phyloP scores from a whole-genome alignment of 1,140 invertebrate species.

The Cydia pomonella region DNA sequence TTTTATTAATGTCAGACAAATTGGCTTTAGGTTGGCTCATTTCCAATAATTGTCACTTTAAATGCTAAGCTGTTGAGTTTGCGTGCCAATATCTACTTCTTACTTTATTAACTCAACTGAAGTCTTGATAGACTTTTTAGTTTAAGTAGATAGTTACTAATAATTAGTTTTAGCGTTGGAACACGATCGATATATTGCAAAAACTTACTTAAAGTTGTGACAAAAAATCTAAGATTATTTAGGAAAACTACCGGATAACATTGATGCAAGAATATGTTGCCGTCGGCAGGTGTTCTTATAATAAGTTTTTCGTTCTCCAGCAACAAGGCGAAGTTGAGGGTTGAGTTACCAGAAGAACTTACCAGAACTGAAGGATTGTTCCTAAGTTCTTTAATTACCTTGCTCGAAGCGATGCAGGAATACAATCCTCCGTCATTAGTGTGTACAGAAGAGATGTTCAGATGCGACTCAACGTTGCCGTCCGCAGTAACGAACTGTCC shows the following conservation, averaged over 20 bases:
- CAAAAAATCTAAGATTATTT: no score
- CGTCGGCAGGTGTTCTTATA: no score
- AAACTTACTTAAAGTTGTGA: no score
- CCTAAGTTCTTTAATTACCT: constrained; percentile 75
- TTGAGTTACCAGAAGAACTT: constrained; percentile 94
- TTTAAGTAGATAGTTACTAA: no score
- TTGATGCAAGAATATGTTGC: no score
- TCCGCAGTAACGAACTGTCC: constrained; percentile 93
- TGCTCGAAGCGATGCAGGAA: constrained; percentile 94
- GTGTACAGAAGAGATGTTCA: constrained; percentile 95
- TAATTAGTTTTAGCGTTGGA: neutral
- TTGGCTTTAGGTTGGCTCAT: constrained; percentile 3
- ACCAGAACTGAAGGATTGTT: no score
- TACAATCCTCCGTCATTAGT: constrained; percentile 97
- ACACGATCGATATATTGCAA: no score
- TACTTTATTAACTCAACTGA: neutral
- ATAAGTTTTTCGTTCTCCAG: constrained; percentile 86
- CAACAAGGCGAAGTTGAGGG: constrained; percentile 96
- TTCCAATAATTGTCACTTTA: constrained; percentile 27
- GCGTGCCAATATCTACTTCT: neutral
- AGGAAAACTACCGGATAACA: no score
- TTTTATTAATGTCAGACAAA: constrained; percentile 4
- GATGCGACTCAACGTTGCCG: constrained; percentile 95
- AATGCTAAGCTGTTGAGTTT: constrained; percentile 23
- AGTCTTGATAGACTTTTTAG: neutral